These are phyloP conservation scores for Periplaneta americana DNA, from an alignment of 1,140 invertebrate species.

Conservation along the genomic window DNA sequence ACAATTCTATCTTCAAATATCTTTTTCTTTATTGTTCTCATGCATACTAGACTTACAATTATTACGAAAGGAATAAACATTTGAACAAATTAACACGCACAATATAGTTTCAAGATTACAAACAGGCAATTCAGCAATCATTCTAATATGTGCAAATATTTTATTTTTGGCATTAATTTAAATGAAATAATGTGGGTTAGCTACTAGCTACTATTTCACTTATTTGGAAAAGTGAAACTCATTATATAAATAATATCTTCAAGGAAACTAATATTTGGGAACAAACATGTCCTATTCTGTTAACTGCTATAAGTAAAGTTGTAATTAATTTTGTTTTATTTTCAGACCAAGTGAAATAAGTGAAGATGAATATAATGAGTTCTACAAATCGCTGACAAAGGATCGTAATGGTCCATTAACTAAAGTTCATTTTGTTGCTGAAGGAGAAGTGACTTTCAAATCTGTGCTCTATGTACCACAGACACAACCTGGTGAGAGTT, in stretches of 20 bases:
- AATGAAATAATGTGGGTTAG: too few species aligned
- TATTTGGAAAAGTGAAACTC: not conserved
- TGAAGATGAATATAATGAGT: constrained; percentile 87
- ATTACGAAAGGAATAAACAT: too few species aligned
- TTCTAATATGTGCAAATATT: too few species aligned
- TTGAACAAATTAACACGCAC: too few species aligned
- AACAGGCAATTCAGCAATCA: too few species aligned
- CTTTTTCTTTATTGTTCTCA: too few species aligned
- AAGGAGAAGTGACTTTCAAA: constrained; percentile 98
- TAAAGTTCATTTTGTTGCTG: constrained; percentile 94
- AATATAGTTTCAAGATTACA: too few species aligned
- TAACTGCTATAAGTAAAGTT: not conserved
- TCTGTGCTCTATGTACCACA: constrained; percentile 90
- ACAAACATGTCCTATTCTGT: not conserved
- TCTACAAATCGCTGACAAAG: constrained; percentile 92
- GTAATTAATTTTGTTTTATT: constrained; percentile 8
- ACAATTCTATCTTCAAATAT: too few species aligned
- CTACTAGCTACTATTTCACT: not conserved
- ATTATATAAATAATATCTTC: too few species aligned
- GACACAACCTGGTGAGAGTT: constrained; percentile 84
- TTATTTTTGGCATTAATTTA: too few species aligned
- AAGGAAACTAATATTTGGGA: too few species aligned
- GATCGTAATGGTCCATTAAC: constrained; percentile 81
- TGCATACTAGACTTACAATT: too few species aligned
- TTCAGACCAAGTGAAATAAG: constrained; percentile 69